phyloP scores from a whole-genome alignment of 2,888 invertebrate genomes.

The Watsonalla binaria region DNA sequence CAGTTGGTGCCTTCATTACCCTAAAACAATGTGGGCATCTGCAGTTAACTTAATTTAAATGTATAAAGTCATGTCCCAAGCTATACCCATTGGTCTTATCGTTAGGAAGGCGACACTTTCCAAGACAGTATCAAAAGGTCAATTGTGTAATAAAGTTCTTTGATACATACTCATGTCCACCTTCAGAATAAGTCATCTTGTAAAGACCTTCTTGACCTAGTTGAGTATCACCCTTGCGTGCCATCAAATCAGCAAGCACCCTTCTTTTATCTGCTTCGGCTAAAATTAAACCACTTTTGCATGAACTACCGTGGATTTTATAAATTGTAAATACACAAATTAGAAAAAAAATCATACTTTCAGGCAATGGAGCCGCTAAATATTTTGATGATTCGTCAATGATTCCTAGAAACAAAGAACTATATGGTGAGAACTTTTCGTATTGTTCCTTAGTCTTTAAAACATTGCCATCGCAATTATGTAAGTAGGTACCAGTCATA shows the following conservation, averaged over 20 bases:
- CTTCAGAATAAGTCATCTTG: slow-evolving; percentile 47
- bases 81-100: too few species aligned
- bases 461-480: too few species aligned
- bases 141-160: too few species aligned
- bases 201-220: slow-evolving; percentile 40
- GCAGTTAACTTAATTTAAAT: not conserved
- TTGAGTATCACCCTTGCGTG: slow-evolving; percentile 34
- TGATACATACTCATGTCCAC: slow-evolving; percentile 50
- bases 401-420: slow-evolving; percentile 31
- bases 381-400: slow-evolving; percentile 51
- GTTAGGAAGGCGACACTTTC: too few species aligned
- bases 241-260: slow-evolving; percentile 49
- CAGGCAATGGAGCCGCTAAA: slow-evolving; percentile 43
- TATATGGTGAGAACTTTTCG: not conserved
- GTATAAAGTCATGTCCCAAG: too few species aligned
- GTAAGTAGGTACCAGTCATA: not conserved
- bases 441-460: not conserved
- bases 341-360: slow-evolving; percentile 52
- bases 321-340: too few species aligned
- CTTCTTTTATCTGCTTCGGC: slow-evolving; percentile 42
- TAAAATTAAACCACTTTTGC: too few species aligned
- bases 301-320: too few species aligned
- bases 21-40: slow-evolving; percentile 19
- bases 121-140: too few species aligned
- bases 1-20: slow-evolving; percentile 39